Evolutionary conservation across 2,888 invertebrate species (phyloP).

Genomic region (Clanis bilineata): DNA sequence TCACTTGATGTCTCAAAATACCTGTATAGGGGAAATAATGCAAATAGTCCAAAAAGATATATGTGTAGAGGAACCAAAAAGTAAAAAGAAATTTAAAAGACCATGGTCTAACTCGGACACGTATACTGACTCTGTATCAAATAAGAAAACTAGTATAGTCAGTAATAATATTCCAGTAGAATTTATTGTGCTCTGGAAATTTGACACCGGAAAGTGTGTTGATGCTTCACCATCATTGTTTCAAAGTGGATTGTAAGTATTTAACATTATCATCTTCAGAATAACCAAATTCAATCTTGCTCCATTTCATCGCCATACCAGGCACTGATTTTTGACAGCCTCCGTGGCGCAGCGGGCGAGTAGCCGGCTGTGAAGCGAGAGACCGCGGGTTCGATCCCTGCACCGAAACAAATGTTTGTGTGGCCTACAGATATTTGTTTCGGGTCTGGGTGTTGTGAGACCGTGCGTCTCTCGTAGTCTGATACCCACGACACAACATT

Average conservation of each 20-base stretch:
- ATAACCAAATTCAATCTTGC: too few relatives aligned
- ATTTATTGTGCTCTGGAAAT: constrained; percentile 79
- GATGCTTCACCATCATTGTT: constrained; percentile 88
- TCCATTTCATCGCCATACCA: too few relatives aligned
- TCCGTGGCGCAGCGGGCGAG: too few relatives aligned
- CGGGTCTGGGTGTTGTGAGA: too few relatives aligned
- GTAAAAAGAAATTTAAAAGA: constrained; percentile 49
- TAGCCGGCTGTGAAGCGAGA: too few relatives aligned
- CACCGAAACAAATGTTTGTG: too few relatives aligned
- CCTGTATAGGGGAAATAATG: constrained; percentile 61
- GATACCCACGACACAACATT: too few relatives aligned
- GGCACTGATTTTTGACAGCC: too few relatives aligned
- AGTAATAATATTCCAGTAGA: constrained; percentile 35
- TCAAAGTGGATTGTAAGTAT: constrained; percentile 68
- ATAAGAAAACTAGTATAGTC: constrained; percentile 31
- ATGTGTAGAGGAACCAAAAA: constrained; percentile 34
- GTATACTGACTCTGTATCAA: constrained; percentile 17
- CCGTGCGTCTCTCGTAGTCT: too few relatives aligned
- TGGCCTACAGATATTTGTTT: too few relatives aligned
- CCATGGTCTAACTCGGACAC: constrained; percentile 29
- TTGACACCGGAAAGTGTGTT: constrained; percentile 89
- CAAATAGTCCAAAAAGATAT: constrained; percentile 53
- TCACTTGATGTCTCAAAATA: constrained; percentile 73
- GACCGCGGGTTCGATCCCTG: too few relatives aligned
- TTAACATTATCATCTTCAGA: background rate